Evolutionary conservation across 2,888 invertebrate species (phyloP), one percentile per base, ranked within the genome.

Genomic region (Amblyjoppa fuscipennis): DNA sequence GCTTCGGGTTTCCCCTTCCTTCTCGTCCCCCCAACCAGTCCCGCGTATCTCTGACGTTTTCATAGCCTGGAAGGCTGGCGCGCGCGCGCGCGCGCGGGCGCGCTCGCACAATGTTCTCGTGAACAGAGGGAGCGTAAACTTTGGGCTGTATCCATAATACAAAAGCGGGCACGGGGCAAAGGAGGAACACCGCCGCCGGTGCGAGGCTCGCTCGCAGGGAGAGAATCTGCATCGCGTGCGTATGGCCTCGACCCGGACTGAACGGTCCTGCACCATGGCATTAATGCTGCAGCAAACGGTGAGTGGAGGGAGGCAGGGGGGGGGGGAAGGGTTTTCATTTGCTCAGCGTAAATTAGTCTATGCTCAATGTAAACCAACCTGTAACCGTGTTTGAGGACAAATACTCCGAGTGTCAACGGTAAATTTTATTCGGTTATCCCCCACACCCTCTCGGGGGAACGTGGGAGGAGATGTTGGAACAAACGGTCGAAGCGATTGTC

Each of bases 301-400:
- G 45, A 49, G 3, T 16, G 5, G 41, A 71, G 28, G 80, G 56
- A 71, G n/a, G 28, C 56, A 16, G 64, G 64, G 70, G 34, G 71
- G 4, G 20, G 64, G 64, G 20, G 20, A 20, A 64, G 34, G 71
- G 4, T 2, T 73, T 84, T 66, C 84, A 66, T 80, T 84, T 80
- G 69, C 45, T 41, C 56, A 28, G 64, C 9, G 64, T 76, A 80
- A 84, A 84, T 84, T 71, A 76, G 71, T 76, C 51, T 71, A 28
- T 53, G 51, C 34, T n/a, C 25, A 73, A 38, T 73, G 71, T 73
- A 73, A 73, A 73, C 71, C 56, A 59, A 59, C 59, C 53, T 53
- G n/a, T 71, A 49, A 45, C 4, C 28, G 38, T 56, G 56, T 68
- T 81, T 70, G 38, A 25, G 45, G 59, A 59, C 59, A 59, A 59